phyloP scores from a whole-genome alignment of 2,888 invertebrate species.

The Petrolisthes manimaculis region DNA sequence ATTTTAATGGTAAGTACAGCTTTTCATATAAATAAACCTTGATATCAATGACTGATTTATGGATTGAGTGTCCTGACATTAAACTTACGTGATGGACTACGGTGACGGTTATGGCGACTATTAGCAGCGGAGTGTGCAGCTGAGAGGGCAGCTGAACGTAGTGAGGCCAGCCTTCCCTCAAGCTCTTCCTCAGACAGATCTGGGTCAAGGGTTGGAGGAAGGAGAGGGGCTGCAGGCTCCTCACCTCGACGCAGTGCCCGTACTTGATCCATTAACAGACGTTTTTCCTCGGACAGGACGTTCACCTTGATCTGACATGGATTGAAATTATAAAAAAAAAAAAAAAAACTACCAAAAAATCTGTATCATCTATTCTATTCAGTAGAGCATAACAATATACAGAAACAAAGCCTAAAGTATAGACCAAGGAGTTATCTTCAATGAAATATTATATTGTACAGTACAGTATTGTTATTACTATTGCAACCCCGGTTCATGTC shows the following conservation, averaged over 20 bases:
- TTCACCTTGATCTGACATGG: conserved; percentile 72
- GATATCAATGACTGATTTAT: neutral
- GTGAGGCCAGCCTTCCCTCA: conserved; percentile 33
- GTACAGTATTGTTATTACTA: too few relatives aligned
- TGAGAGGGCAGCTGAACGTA: neutral
- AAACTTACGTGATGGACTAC: conserved; percentile 51
- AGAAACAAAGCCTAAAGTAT: too few relatives aligned
- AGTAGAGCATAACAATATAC: too few relatives aligned
- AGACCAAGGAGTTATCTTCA: too few relatives aligned
- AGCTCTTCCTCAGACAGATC: conserved; percentile 55
- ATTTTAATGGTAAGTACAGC: too few relatives aligned
- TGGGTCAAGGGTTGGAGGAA: conserved; percentile 42
- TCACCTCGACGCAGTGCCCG: conserved; percentile 67
- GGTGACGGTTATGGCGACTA: conserved; percentile 20
- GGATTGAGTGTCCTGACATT: too few relatives aligned
- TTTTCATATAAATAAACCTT: too few relatives aligned
- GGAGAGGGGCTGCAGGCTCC: conserved; percentile 27
- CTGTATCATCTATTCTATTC: too few relatives aligned
- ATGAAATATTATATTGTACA: too few relatives aligned
- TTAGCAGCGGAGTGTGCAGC: neutral
- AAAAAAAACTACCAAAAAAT: too few relatives aligned
- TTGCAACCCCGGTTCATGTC: too few relatives aligned
- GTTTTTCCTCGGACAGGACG: conserved; percentile 80
- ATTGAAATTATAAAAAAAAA: neutral
- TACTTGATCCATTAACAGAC: conserved; percentile 75